Conservation (phyloP, 2,113 vertebrate species). For the Centropus unirufus region DNA sequence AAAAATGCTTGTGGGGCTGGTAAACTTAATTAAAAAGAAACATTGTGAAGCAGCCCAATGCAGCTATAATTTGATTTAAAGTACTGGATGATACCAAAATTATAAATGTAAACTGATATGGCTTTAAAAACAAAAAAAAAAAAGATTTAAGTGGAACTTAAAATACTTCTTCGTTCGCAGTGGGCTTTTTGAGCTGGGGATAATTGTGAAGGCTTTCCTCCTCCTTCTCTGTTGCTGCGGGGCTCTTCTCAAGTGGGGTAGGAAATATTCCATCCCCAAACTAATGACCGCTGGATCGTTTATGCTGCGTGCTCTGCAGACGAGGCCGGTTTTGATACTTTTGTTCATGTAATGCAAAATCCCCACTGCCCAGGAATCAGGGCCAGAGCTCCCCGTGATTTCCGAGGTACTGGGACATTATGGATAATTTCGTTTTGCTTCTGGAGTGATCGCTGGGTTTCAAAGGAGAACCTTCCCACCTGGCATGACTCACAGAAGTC, state of each 20-base stretch:
- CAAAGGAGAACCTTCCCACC: neutral
- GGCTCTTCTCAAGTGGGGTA: neutral
- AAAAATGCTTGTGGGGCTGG: conserved; percentile 53
- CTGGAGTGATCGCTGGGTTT: neutral
- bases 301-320: neutral
- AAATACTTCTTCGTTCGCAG: neutral
- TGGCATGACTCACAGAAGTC: fast-evolving
- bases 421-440: neutral
- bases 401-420: neutral
- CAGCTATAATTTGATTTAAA: conserved; percentile 71
- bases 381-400: neutral
- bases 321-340: neutral
- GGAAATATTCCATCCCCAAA: neutral
- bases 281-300: neutral
- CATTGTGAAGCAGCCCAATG: conserved; percentile 61
- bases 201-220: neutral
- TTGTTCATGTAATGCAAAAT: neutral
- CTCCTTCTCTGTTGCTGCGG: neutral
- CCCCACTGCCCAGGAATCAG: neutral
- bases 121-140: neutral
- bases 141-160: neutral
- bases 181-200: neutral
- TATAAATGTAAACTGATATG: conserved; percentile 44
- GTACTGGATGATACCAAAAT: conserved; percentile 51
- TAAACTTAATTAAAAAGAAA: conserved; percentile 74